Percentiles rank a stretch among this genome's conserved stretches.
Evolutionary conservation across 2,888 invertebrate species (phyloP).

Genomic region (Leucoptera coffeella): DNA sequence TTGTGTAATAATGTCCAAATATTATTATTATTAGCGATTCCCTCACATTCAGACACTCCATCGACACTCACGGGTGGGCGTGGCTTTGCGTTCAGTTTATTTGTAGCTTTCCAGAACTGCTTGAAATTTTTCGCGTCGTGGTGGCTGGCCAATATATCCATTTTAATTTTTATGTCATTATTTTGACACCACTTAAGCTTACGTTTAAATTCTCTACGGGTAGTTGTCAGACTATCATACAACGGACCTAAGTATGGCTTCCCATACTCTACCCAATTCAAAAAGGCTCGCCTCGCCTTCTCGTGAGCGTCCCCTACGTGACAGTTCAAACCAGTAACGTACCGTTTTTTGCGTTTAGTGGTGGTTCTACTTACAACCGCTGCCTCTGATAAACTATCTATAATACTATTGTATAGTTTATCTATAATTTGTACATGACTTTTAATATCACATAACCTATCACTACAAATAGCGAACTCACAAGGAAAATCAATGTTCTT

Average conservation of each 20-base stretch:
- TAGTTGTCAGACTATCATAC: not conserved
- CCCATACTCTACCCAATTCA: not conserved
- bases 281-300: not conserved
- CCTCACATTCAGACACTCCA: slow-evolving; percentile 5
- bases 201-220: not conserved
- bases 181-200: slow-evolving; percentile 7
- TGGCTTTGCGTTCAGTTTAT: not conserved
- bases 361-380: not conserved
- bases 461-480: slow-evolving; percentile 4
- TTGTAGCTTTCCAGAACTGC: too few species aligned
- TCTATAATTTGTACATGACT: slow-evolving; percentile 3
- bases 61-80: slow-evolving; percentile 1
- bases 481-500: slow-evolving; percentile 2
- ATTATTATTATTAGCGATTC: not conserved
- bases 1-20: too few species aligned
- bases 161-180: slow-evolving; percentile 3
- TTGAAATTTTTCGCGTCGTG: not conserved
- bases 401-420: slow-evolving; percentile 3
- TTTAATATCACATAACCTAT: slow-evolving; percentile 3
- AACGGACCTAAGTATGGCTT: not conserved
- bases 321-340: not conserved
- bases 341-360: not conserved
- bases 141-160: slow-evolving; percentile 1
- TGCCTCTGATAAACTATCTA: slow-evolving; percentile 1
- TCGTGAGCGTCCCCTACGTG: not conserved